These are phyloP conservation scores for Premnoplex brunnescens DNA, from an alignment of 2,797 vertebrate genomes.

Conservation along the genomic window DNA sequence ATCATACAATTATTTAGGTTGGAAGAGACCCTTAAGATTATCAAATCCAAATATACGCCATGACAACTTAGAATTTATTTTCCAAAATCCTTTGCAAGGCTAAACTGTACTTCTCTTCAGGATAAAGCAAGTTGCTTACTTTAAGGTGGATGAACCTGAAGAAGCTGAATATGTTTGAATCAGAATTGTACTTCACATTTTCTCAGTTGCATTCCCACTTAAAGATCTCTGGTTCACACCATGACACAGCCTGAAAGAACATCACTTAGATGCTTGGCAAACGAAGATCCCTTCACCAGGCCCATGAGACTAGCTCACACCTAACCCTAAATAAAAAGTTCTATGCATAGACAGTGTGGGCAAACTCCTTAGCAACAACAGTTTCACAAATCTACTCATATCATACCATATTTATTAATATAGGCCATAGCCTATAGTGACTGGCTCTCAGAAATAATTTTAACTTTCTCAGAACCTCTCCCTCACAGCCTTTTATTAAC, in stretches of 20 bases:
- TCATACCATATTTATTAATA: accelerated
- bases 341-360: accelerated
- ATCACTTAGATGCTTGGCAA: neutral
- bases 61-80: neutral
- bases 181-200: neutral
- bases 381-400: neutral
- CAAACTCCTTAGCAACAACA: neutral
- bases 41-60: neutral
- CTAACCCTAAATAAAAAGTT: neutral
- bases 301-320: neutral
- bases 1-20: neutral
- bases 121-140: neutral
- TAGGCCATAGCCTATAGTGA: neutral
- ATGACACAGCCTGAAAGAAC: neutral
- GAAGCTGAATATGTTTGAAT: neutral
- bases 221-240: neutral
- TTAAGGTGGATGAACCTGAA: neutral
- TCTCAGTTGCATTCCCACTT: neutral
- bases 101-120: neutral
- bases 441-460: neutral
- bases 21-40: neutral
- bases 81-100: neutral
- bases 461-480: neutral
- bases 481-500: neutral
- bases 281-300: neutral